Conservation (phyloP, 2,888 invertebrate species). For the Xylota segnis region DNA sequence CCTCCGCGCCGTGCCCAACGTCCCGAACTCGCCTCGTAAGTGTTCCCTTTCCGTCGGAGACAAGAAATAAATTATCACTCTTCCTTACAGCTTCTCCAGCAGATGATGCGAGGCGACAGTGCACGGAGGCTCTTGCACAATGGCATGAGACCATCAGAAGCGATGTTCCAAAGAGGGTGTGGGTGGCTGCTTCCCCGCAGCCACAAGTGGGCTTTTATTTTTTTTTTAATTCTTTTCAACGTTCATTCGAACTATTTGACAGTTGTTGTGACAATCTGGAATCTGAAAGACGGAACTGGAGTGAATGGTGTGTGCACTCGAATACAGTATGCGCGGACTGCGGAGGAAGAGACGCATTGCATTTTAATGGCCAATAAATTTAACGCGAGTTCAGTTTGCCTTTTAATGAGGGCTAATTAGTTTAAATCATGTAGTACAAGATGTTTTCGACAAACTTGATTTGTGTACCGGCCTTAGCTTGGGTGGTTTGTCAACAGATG, state of each 20-base stretch:
- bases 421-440: conserved; percentile 64
- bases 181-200: conserved; percentile 55
- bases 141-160: conserved; percentile 62
- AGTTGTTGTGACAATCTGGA: conserved; percentile 69
- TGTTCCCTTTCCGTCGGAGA: conserved; percentile 64
- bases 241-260: conserved; percentile 59
- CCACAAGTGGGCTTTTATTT: conserved; percentile 56
- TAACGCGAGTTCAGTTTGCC: conserved; percentile 37
- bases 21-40: conserved; percentile 11
- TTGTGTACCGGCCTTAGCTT: conserved; percentile 38
- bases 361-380: conserved; percentile 66
- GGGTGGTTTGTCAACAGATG: conserved; percentile 60
- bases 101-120: conserved; percentile 41
- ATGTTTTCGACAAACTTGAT: conserved; percentile 57
- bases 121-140: conserved; percentile 58
- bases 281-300: conserved; percentile 59
- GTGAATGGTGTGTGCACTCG: conserved; percentile 25
- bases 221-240: conserved; percentile 57
- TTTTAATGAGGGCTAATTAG: conserved; percentile 61
- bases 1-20: conserved; percentile 48
- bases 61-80: conserved; percentile 65
- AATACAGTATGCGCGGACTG: conserved; percentile 20
- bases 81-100: conserved; percentile 55
- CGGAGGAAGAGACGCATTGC: conserved; percentile 64
- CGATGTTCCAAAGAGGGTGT: conserved; percentile 48